phyloP scores from a whole-genome alignment of 2,113 vertebrate species.

The Charadrius vociferus region DNA sequence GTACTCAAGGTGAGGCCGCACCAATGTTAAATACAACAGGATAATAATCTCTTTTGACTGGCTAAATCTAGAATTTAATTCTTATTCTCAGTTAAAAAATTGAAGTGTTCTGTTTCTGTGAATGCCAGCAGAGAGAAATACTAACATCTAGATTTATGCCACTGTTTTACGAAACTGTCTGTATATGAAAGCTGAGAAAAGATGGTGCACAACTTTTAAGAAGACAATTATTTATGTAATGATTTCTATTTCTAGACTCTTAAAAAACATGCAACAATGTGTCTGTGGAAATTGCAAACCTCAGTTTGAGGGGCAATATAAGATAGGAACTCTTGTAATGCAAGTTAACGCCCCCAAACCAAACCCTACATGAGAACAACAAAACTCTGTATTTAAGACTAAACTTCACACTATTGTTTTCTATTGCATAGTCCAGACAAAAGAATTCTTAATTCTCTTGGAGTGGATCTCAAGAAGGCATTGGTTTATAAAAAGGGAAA shows the following conservation, averaged over 20 bases:
- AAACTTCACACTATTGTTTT: not conserved
- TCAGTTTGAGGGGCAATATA: not conserved
- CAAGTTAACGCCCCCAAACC: fast-evolving
- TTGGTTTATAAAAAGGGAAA: not conserved
- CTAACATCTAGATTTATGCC: not conserved
- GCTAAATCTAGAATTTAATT: not conserved
- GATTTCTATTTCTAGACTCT: not conserved
- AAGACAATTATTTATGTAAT: not conserved
- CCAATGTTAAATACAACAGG: fast-evolving
- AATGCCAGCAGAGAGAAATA: not conserved
- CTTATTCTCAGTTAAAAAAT: not conserved
- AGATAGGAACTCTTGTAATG: not conserved
- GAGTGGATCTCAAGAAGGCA: not conserved
- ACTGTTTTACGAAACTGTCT: not conserved
- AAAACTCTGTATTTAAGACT: not conserved
- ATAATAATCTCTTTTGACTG: not conserved
- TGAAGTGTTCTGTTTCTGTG: not conserved
- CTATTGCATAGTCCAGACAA: not conserved
- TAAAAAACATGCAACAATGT: not conserved
- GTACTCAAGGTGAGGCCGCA: not conserved
- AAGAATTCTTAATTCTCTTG: not conserved
- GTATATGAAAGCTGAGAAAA: not conserved
- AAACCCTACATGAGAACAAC: not conserved
- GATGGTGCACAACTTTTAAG: not conserved
- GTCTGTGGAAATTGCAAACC: not conserved